Conservation (phyloP, 2,113 vertebrate genomes). For the Craseonycteris thonglongyai region DNA sequence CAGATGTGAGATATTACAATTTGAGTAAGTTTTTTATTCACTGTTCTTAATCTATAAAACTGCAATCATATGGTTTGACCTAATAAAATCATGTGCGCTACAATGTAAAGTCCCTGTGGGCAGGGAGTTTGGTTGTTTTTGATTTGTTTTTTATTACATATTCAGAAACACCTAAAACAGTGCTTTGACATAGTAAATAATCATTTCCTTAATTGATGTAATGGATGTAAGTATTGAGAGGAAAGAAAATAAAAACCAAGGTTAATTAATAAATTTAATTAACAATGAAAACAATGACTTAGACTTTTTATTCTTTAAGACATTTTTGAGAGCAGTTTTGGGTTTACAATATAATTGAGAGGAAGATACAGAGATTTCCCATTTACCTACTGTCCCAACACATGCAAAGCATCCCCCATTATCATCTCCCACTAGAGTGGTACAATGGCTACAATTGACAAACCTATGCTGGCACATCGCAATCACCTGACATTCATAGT, state of each 20-base stretch:
- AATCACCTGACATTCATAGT: no score
- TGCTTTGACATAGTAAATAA: background rate
- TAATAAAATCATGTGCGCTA: background rate
- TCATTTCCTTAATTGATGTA: background rate
- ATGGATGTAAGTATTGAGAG: background rate
- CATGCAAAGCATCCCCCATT: background rate
- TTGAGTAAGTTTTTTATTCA: background rate
- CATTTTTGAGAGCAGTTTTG: no score
- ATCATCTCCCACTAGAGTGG: background rate
- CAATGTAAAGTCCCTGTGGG: background rate
- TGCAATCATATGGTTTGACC: background rate
- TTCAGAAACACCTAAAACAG: background rate
- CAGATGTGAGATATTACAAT: background rate
- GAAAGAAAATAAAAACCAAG: background rate
- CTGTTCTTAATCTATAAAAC: background rate
- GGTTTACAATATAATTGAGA: no score
- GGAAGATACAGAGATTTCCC: no score
- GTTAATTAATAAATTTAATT: constrained; percentile 2
- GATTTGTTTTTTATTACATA: background rate
- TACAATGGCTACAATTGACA: no score
- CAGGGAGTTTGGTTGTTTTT: background rate
- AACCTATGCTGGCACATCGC: no score
- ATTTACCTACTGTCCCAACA: no score
- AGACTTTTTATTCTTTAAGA: no score
- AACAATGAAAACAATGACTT: background rate